Base-by-base conservation (phyloP, 2,888 invertebrate species). In the Zygaena filipendulae region DNA sequence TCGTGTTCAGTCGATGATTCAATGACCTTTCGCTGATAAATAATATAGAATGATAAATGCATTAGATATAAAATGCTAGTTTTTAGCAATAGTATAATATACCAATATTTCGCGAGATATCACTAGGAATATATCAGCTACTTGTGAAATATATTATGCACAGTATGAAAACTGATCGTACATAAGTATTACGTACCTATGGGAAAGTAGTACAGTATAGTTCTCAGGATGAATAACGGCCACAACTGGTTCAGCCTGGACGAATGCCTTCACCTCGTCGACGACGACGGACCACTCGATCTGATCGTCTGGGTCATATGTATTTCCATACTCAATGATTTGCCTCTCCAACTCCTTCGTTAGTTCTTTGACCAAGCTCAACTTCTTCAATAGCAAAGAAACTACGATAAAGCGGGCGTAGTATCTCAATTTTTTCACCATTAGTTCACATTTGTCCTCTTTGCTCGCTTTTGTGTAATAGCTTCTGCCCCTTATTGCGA, bases 361-460 rank as follows among this genome's bases (percentile, higher is more conserved):
- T 42, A 97, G 81, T 66, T 97, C 97, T 33, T 91, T 84, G 29
- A 97, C 96, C 45, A 96, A 82, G 60, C 95, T 94, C 85, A 95
- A 91, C 67, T 95, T 92, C 69, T 95, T 93, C 40, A 97, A 82
- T 49, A 97, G 83, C 48, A 97, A 84, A 69, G 96, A 95, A 19
- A 97, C 97, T 29, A 97, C 95, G 56, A 97, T 97, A 69, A 96
- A 97, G 39, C 97, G 84, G 11, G 97, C 96, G 70, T 97, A 97
- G 63, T 96, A 97, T 34, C 90, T 80, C 30, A 97, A 80, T 68
- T 97, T 97, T 72, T 97, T 97, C 39, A 97, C 95, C 93, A 97
- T 96, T 39, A 97, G 69, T 63, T 97, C 97, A 44, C 95, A 91
- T 49, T 93, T 88, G 66, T 95, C 95, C 71, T 96, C 96, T 63